Conservation (phyloP, 2,797 vertebrate species). For the Eulemur coronatus region DNA sequence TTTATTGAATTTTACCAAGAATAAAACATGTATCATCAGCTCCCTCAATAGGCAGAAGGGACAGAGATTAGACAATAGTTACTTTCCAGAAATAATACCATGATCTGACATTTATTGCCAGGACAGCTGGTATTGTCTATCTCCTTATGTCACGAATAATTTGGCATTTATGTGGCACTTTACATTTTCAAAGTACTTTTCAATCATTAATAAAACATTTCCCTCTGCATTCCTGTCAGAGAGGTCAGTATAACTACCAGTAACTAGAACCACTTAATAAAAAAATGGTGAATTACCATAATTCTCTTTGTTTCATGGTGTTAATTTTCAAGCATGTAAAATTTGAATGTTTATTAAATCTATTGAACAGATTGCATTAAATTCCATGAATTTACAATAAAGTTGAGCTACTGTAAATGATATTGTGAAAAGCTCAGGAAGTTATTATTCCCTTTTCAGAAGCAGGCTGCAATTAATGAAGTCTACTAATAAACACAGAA, state of each 20-base stretch:
- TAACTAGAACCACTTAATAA: slow-evolving; percentile 57
- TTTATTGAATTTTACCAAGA: not conserved
- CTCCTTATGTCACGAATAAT: slow-evolving; percentile 66
- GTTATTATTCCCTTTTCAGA: not conserved
- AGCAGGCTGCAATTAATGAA: not conserved
- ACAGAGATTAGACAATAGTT: not conserved
- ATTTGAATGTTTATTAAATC: slow-evolving; percentile 43
- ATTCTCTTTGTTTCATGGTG: not conserved
- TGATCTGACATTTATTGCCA: slow-evolving; percentile 56
- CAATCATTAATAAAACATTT: slow-evolving; percentile 75
- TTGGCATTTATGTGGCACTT: slow-evolving; percentile 68
- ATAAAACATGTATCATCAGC: not conserved
- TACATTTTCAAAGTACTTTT: slow-evolving; percentile 64
- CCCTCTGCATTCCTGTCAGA: slow-evolving; percentile 30
- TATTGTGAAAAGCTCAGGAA: not conserved
- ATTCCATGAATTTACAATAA: slow-evolving; percentile 28
- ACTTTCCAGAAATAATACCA: slow-evolving; percentile 44
- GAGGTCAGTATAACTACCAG: slow-evolving; percentile 57
- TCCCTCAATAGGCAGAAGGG: not conserved
- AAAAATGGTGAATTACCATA: slow-evolving; percentile 24
- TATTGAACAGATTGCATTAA: not conserved
- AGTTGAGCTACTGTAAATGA: not conserved
- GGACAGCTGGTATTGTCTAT: slow-evolving; percentile 15
- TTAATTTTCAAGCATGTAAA: slow-evolving; percentile 57
- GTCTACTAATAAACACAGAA: not conserved